Evolutionary conservation across 53 echinoderm and acorn worm genomes (phyloP).

Genomic region (Crossaster papposus): DNA sequence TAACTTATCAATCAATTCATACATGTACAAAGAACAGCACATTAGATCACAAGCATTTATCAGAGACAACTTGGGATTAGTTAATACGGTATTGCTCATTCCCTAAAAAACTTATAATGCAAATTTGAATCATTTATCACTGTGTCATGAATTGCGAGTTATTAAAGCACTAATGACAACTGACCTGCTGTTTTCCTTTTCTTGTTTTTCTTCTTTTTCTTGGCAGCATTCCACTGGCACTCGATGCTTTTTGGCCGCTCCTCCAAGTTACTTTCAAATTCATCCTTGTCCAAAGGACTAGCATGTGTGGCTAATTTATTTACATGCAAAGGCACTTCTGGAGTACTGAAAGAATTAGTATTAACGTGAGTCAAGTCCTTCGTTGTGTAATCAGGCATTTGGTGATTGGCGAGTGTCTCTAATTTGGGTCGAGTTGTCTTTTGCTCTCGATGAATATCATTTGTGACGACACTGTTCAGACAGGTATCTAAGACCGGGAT

Average conservation of each 20-base stretch:
- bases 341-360: slow-evolving; percentile 35
- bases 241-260: slow-evolving; percentile 19
- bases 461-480: not conserved
- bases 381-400: not conserved
- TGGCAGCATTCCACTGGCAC: slow-evolving; percentile 30
- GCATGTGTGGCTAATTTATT: slow-evolving; percentile 15
- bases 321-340: slow-evolving; percentile 54
- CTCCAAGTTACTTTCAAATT: slow-evolving; percentile 1
- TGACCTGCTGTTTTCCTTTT: slow-evolving; percentile 37
- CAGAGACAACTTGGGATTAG: too few relatives aligned
- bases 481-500: slow-evolving; percentile 10
- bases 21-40: too few relatives aligned
- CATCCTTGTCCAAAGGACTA: slow-evolving; percentile 1
- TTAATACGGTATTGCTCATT: too few relatives aligned
- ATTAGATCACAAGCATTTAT: too few relatives aligned
- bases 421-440: not conserved
- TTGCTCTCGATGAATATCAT: not conserved
- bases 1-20: too few relatives aligned
- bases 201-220: slow-evolving; percentile 53
- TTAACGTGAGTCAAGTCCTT: not conserved
- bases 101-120: too few relatives aligned
- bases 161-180: not conserved
- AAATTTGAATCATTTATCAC: too few relatives aligned
- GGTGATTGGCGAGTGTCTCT: slow-evolving; percentile 16
- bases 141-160: too few relatives aligned